These are phyloP conservation scores for Manacus vitellinus DNA, from an alignment of 2,113 vertebrate genomes.

Conservation along the genomic window DNA sequence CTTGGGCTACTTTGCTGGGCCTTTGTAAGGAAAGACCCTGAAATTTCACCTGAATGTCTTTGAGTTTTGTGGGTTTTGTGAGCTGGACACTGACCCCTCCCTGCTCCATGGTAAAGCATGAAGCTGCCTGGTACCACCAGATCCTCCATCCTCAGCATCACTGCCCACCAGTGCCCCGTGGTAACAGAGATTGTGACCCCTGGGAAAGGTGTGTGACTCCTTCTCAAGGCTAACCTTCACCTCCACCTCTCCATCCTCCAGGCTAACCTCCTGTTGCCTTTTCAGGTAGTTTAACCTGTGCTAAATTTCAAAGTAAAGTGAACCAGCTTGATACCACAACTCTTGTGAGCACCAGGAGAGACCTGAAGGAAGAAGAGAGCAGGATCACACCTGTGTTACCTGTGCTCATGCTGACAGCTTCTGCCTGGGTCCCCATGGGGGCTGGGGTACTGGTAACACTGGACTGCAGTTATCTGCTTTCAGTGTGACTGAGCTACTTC, in stretches of 20 bases:
- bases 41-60: not conserved
- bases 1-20: not conserved
- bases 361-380: not conserved
- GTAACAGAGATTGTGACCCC: not conserved
- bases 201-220: not conserved
- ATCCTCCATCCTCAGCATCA: not conserved
- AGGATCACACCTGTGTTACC: not conserved
- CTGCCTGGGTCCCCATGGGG: not conserved
- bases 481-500: not conserved
- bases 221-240: not conserved
- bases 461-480: not conserved
- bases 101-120: not conserved
- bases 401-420: not conserved
- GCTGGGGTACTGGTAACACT: not conserved
- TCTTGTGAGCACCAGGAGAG: not conserved
- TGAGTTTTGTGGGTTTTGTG: not conserved
- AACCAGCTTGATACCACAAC: not conserved
- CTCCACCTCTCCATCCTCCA: not conserved
- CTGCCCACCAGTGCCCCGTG: not conserved
- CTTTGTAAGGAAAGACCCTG: not conserved
- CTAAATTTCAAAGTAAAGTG: not conserved
- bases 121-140: not conserved
- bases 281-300: not conserved
- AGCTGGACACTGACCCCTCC: not conserved
- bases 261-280: not conserved